Base-by-base conservation (phyloP, 2,113 vertebrate genomes). In the Thinocorus orbignyianus region DNA sequence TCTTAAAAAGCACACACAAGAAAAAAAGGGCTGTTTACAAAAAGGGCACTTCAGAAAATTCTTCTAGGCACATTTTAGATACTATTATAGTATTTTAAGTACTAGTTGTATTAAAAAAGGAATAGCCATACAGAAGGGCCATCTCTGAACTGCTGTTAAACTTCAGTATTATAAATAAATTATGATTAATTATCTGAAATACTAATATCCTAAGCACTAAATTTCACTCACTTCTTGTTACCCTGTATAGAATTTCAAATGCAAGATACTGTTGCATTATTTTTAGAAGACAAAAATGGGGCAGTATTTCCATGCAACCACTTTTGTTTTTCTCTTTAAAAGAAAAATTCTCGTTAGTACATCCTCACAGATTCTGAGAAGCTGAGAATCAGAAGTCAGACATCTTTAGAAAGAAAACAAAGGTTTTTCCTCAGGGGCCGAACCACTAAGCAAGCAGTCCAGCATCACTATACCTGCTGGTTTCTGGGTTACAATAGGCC, bases 401-500 rank as follows among this genome's bases (percentile, higher is more conserved):
- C 3, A 55, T 30, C 31, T 83, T 90, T 55, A 68, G 52, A 41
- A 91, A 68, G 48, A 70, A 81, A 65, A 54, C 17, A 58, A 13
- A 54, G 42, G 22, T 39, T 62, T 62, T 42, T 35, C 54, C 44
- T 58, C 42, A 68, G 2, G 1, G 33, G 11, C 11, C 83, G 42
- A 88, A 35, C 18, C 41, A 66, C 24, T 26, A 77, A 46, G 12
- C 19, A 94, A 58, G 16, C 30, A 92, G 54, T 17, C 30, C 37
- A 61, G 48, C 35, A 54, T 61, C 73, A 70, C 80, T 58, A 86
- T 93, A 98, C 98, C 94, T 93, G 33, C 9, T 92, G 22, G 19
- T 93, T 10, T 76, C 35, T 30, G 99, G 99, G 82, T 99, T 95
- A 92, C 99, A 99, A 73, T 98, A 99, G 25, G 97, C 98, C 88